phyloP scores from a whole-genome alignment of 2,888 invertebrate genomes.

The Pinctada fucata region DNA sequence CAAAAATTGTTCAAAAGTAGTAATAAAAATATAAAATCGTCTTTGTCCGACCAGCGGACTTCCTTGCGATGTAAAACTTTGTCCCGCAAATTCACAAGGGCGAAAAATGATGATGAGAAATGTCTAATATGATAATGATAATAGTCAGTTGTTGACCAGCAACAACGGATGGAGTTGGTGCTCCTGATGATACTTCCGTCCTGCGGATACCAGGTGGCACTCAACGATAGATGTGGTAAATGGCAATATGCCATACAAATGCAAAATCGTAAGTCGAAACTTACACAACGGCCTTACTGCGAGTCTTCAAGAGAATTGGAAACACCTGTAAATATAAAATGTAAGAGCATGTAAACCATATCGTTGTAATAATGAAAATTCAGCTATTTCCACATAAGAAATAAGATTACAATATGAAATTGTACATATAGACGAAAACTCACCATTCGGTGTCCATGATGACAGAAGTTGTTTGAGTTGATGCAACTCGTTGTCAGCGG shows the following conservation, averaged over 20 bases:
- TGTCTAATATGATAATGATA: neutral
- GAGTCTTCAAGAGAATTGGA: constrained; percentile 58
- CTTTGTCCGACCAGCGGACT: constrained; percentile 12
- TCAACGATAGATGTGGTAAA: constrained; percentile 37
- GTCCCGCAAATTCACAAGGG: constrained; percentile 4
- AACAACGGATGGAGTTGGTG: neutral
- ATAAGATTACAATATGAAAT: neutral
- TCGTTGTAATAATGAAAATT: neutral
- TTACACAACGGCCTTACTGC: constrained; percentile 69
- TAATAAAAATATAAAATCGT: constrained; percentile 3
- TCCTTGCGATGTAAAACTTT: neutral
- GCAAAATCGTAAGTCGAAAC: constrained; percentile 59
- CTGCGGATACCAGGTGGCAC: constrained; percentile 36
- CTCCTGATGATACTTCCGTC: constrained; percentile 22
- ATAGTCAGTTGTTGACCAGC: neutral
- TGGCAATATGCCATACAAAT: constrained; percentile 73
- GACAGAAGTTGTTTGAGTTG: constrained; percentile 63
- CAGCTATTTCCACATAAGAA: neutral
- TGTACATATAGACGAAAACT: constrained; percentile 29
- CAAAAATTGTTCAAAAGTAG: too few species aligned
- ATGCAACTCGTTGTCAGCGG: constrained; percentile 55
- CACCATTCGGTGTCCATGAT: constrained; percentile 64
- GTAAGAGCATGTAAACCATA: constrained; percentile 2
- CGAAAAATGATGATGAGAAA: neutral
- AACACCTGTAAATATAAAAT: constrained; percentile 55